Evolutionary conservation across 2,113 vertebrate species (phyloP), one percentile per base, ranked within the genome.

Genomic region (Planiliza haematocheilus): DNA sequence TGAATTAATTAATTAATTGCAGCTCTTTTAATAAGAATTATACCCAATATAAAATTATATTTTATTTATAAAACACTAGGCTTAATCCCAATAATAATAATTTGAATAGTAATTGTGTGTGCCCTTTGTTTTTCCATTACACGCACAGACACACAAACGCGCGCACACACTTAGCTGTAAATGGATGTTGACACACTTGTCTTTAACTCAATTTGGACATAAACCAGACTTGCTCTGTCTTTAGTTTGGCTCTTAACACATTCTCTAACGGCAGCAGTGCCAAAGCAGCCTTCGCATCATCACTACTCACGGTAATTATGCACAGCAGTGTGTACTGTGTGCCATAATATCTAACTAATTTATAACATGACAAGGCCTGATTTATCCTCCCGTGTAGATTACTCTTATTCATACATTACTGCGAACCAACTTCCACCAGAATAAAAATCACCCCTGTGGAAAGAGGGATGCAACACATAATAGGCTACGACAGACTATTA

Each of bases 401-500:
- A 56, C 58, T 69, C 24, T 57, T 49, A 51, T 45, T 53, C 20
- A 38, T 24, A 10, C 48, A 59, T 48, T 57, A 37, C 39, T 43
- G 43, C 43, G 45, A 72, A 50, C 41, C 17, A 37, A 59, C 60
- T 68, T 58, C 20, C 17, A 39, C 24, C 7, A 13, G 50, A 82
- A 66, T 42, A 70, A 71, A 76, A 71, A 60, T 10, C 20, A 12
- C 24, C 39, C 58, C 8, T 59, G 49, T 37, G 10, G 65, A 72
- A 52, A 73, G 56, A 70, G 52, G 63, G 18, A 48, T 77, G 68
- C 70, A 55, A 64, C 17, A 2, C 34, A 57, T 80, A 78, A 89
- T 65, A 37, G 66, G 24, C 66, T 63, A 13, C 11, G 49, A 64
- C 77, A 79, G 71, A 81, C 68, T 85, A 84, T 80, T 79, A 73